Evolutionary conservation across 1,140 invertebrate species (phyloP), one percentile per base, ranked within the genome.

Genomic region (Cyclargus thomasi): DNA sequence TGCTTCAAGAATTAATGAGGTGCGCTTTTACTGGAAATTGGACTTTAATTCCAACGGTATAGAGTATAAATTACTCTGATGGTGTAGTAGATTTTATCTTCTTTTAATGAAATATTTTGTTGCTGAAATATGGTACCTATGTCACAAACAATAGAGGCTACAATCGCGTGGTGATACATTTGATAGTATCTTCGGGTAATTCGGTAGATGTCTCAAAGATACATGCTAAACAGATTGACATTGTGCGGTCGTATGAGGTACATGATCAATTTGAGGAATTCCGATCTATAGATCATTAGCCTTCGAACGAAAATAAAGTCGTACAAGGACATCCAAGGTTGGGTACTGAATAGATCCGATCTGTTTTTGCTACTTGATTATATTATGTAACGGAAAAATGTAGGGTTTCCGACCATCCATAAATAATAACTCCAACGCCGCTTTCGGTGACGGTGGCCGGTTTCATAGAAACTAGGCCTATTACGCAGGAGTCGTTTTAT

Each of bases 1-100:
- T 74, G 72, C 64, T 65, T 69, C 39, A 39, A 67, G 80, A 80
- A 84, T 82, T 70, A 80, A 72, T 39, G 36, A 20, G 7, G 70
- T 20, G 39, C 16, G 36, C 29, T 39, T 69, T 68, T 71, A 67
- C 65, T 1, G 11, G 6, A 53, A 29, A 8, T 55, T 71, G 71
- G 17, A 68, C 63, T 74, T 18, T 36, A 57, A 67, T 64, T 70
- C 70, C 21, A 17, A 64, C 47, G 18, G 57, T 17, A 20, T 17
- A 59, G 18, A 47, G 10, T 11, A 47, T 47, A 47, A 47, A 47
- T 11, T 47, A 47, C 39, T 47, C 8, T 11, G 14, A 11, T 47
- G 2, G 14, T 11, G 11, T 11, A 65, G 1, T 57, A 23, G 23
- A 68, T 67, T n/a, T 21, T 65, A 70, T 70, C 55, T 62, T 47